phyloP scores from a whole-genome alignment of 2,888 invertebrate genomes.

The Antheraea assamensis region DNA sequence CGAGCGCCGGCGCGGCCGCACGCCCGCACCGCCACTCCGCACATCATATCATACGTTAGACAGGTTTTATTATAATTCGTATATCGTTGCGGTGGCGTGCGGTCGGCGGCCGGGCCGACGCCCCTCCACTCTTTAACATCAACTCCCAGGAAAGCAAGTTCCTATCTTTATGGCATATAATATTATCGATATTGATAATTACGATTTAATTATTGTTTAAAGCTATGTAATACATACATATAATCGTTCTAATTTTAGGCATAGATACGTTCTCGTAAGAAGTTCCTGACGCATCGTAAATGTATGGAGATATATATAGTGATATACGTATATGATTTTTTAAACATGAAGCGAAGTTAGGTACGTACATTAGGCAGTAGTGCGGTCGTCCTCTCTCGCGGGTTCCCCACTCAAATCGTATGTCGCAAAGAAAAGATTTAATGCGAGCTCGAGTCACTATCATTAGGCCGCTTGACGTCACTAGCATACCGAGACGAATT shows the following conservation, averaged over 20 bases:
- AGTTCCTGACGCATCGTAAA: conserved; percentile 83
- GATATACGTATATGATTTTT: conserved; percentile 82
- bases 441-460: not conserved
- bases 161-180: conserved; percentile 84
- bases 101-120: conserved; percentile 73
- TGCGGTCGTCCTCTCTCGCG: conserved; percentile 78
- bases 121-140: conserved; percentile 70
- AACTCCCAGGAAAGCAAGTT: conserved; percentile 83
- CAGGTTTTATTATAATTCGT: conserved; percentile 80
- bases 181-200: conserved; percentile 84
- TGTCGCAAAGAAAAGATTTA: not conserved
- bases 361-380: conserved; percentile 81
- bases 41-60: conserved; percentile 82
- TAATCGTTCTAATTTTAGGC: conserved; percentile 83
- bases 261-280: conserved; percentile 83
- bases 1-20: conserved; percentile 65
- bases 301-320: conserved; percentile 82
- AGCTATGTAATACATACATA: conserved; percentile 84
- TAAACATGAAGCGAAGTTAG: conserved; percentile 80
- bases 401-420: conserved; percentile 49
- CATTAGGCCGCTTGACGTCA: not conserved
- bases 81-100: conserved; percentile 74
- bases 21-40: conserved; percentile 48
- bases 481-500: not conserved
- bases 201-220: conserved; percentile 84